Base-by-base conservation (phyloP, 1,140 invertebrate species). In the Brachionus rubens region DNA sequence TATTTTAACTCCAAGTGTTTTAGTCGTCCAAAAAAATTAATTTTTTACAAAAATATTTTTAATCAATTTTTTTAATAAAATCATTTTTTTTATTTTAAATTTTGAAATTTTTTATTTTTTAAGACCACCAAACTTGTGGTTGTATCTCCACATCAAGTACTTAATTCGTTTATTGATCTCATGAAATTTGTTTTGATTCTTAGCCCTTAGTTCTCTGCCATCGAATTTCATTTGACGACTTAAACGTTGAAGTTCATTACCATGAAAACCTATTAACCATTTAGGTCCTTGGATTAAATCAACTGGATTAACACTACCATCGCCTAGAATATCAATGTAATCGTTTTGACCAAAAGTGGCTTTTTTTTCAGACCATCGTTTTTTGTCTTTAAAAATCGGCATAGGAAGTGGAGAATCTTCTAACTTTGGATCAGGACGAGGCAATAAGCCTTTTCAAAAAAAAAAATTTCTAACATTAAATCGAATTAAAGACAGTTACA, bases 291-390 rank as follows among this genome's bases (percentile, higher is more conserved):
- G 88, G 78, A 94, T 93, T 1, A 93, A 80, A 80, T 87, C 89
- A 0, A 90, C 89, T 1, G 93, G 93, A 84, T 93, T 90, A 28
- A 96, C 77, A 9, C 88, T 87, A 56, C 90, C 90, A 81, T 90
- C 88, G 1, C 93, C 93, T 30, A 96, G 85, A 65, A 96, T 95
- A 84, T 96, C 86, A 70, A 97, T 96, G 80, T 96, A 96, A 85
- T 97, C 94, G 87, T 97, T 97, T 82, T 96, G 93, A 1, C 94
- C 94, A 86, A 92, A 94, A 0, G 93, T 80, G 9, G 92, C 92
- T 81, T 88, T 87, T 78, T 89, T 90, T 79, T 89, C 85, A 9
- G 81, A 80, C 93, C 93, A 97, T 0, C 80, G 76, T 84, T 93
- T 87, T 79, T 86, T 88, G 0, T 91, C 91, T 77, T 87, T 79